A percentile compares a stretch with the other conserved stretches of the same genome.
These are phyloP conservation scores for Limosa lapponica DNA, from an alignment of 2,797 vertebrate genomes.

Conservation along the genomic window DNA sequence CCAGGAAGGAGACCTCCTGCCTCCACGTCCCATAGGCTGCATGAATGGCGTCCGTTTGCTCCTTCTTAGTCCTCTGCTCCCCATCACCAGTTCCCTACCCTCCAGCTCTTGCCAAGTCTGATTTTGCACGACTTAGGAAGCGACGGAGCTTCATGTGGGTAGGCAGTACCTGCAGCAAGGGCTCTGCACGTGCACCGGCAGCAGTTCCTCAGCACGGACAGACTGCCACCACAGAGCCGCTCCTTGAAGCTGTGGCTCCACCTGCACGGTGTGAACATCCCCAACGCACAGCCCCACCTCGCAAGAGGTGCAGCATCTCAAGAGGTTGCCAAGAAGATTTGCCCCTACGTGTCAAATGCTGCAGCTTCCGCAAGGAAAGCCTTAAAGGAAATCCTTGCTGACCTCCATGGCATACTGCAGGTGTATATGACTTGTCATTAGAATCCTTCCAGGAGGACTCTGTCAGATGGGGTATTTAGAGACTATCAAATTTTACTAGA, in stretches of 20 bases:
- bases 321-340: not conserved
- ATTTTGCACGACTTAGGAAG: not conserved
- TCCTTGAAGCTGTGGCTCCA: not conserved
- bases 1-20: not conserved
- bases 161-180: not conserved
- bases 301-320: not conserved
- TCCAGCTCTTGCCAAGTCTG: rapidly evolving
- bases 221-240: rapidly evolving
- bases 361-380: not conserved
- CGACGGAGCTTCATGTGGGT: rapidly evolving
- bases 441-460: not conserved
- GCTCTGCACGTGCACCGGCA: rapidly evolving
- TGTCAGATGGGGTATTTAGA: not conserved
- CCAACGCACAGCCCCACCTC: rapidly evolving
- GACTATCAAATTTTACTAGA: not conserved
- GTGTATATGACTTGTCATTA: not conserved
- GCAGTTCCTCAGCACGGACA: not conserved
- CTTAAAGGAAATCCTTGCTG: not conserved
- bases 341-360: not conserved
- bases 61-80: not conserved
- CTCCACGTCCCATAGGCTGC: not conserved
- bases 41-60: rapidly evolving
- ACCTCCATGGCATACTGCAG: not conserved
- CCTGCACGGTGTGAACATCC: rapidly evolving
- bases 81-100: not conserved